Conservation (phyloP, 2,797 vertebrate genomes). For the Pangasius macronema region DNA sequence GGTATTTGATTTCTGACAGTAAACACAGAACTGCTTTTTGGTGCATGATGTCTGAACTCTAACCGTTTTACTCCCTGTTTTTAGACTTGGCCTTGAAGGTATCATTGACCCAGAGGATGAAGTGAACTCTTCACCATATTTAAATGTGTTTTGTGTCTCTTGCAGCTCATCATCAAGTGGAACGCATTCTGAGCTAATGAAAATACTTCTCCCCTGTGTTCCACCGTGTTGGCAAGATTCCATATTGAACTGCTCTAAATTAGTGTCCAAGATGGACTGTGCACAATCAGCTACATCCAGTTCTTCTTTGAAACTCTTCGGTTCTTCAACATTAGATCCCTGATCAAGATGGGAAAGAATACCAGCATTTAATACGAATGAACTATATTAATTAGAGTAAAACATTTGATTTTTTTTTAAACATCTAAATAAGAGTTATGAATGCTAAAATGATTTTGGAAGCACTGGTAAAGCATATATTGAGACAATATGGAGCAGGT, state of each 20-base stretch:
- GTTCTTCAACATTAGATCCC: background rate
- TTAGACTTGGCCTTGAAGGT: background rate
- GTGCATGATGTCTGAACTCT: background rate
- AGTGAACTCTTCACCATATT: background rate
- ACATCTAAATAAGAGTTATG: background rate
- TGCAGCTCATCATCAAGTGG: constrained; percentile 23
- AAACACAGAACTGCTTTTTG: constrained; percentile 49
- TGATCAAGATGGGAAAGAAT: constrained; percentile 24
- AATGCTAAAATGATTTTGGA: background rate
- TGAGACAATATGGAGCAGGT: background rate
- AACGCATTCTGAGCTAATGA: constrained; percentile 23
- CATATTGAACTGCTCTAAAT: background rate
- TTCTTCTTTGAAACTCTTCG: constrained; percentile 15
- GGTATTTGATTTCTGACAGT: constrained; percentile 35
- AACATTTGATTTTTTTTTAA: background rate
- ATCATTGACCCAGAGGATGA: background rate
- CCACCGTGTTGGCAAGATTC: background rate
- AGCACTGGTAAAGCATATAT: background rate
- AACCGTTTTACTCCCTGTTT: background rate
- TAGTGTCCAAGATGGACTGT: background rate
- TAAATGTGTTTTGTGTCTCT: background rate
- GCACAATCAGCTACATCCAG: background rate
- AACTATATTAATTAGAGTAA: background rate
- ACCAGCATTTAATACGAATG: background rate
- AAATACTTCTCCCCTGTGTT: background rate